Evolutionary conservation across 2,888 invertebrate genomes (phyloP), one percentile per base, ranked within the genome.

Genomic region (Mesorhabditis belari): DNA sequence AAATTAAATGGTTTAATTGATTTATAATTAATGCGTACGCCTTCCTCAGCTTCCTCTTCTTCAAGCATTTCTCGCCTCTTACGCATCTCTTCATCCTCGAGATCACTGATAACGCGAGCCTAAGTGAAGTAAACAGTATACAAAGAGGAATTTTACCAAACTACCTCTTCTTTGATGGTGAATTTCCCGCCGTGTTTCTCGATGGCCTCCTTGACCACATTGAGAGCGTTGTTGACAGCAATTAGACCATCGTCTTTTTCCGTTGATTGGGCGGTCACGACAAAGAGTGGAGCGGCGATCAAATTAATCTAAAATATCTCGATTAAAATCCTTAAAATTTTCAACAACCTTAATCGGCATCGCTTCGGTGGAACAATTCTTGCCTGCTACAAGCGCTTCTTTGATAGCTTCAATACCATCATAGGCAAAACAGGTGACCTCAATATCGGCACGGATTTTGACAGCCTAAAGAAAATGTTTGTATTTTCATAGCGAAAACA

Each of bases 381-480:
- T 87, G 1, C 98, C 98, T 67, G 90, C 87, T 82, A 88, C 89
- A 49, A 98, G 84, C 0, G 98, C 92, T 59, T 79, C 80, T 82
- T 98, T 93, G 0, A 98, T 95, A 3, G 98, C 98, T 84, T 98
- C 96, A 70, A 98, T 95, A 52, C 98, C 98, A 82, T 98, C 96
- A 80, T 96, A 98, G 1, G 91, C 90, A 77, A 92, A 94, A 82
- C 93, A 93, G 0, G 91, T 90, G 71, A 92, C 92, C 62, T 80
- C 79, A 76, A 94, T 89, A 78, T 86, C 85, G 17, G 92, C 90
- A 70, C 93, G 86, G 67, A 93, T 92, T 85, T 93, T 3, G 17
- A 25, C 19, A 9, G 44, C 28, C 25, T 25, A 19, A 5, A 50
- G 21, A 26, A 60, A 12, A 59, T 21, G 9, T n/a, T n/a, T n/a